These are phyloP conservation scores for Heliconius nattereri DNA, from an alignment of 1,140 invertebrate species.

Conservation along the genomic window DNA sequence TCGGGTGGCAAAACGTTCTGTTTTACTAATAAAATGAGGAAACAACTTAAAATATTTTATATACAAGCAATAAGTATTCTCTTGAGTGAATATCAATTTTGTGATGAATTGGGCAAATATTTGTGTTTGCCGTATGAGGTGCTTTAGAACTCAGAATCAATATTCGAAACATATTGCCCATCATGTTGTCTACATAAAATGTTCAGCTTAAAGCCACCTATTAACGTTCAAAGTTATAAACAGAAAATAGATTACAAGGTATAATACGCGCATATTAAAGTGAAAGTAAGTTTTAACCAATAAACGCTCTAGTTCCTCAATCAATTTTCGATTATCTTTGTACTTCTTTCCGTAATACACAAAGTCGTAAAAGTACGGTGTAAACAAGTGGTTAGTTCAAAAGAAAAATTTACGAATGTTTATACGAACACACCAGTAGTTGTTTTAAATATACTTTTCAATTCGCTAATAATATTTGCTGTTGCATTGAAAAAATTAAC, in stretches of 20 bases:
- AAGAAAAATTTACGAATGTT: background rate
- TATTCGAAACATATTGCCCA: slow-evolving; percentile 1
- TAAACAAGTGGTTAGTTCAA: background rate
- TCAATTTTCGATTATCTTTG: slow-evolving; percentile 6
- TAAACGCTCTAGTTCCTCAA: slow-evolving; percentile 5
- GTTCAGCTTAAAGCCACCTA: background rate
- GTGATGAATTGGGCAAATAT: background rate
- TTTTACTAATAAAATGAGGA: no score
- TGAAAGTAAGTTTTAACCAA: slow-evolving; percentile 5
- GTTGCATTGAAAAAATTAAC: background rate
- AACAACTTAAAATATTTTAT: background rate
- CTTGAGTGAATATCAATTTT: background rate
- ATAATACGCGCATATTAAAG: slow-evolving; percentile 6
- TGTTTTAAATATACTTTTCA: background rate
- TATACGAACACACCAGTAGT: background rate
- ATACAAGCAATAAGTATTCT: background rate
- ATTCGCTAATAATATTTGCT: background rate
- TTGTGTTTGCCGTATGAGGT: background rate
- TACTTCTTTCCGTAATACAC: background rate
- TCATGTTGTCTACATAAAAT: background rate
- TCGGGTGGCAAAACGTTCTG: no score
- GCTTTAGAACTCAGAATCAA: background rate
- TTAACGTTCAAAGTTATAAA: background rate
- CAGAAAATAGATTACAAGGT: background rate
- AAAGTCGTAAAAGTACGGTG: background rate